A percentile compares a stretch with the other conserved stretches of the same genome.
These are phyloP conservation scores for Melipona quadrifasciata DNA, from an alignment of 1,140 invertebrate species.

Conservation along the genomic window DNA sequence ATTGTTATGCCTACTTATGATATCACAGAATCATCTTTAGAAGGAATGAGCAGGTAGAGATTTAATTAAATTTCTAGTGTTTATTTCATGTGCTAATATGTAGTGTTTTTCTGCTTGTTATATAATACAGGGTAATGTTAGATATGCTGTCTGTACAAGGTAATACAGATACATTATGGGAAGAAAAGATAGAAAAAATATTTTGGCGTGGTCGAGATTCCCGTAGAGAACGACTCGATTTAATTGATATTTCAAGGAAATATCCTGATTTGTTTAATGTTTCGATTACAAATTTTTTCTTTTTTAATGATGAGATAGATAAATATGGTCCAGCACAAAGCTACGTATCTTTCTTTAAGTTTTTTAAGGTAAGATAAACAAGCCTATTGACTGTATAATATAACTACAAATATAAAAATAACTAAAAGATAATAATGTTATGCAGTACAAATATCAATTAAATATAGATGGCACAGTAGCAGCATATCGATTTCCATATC, in stretches of 20 bases:
- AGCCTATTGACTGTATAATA: not conserved
- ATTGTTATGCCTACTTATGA: slow-evolving; percentile 98
- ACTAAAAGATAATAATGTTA: slow-evolving; percentile 68
- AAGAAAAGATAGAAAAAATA: slow-evolving; percentile 87
- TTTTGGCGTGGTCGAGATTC: slow-evolving; percentile 98
- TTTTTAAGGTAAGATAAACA: slow-evolving; percentile 90
- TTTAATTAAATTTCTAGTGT: not conserved
- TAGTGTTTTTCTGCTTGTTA: not conserved
- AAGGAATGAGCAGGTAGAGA: slow-evolving; percentile 93
- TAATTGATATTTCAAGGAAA: slow-evolving; percentile 90
- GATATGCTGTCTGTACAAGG: slow-evolving; percentile 95
- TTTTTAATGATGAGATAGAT: slow-evolving; percentile 92
- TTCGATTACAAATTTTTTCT: slow-evolving; percentile 98
- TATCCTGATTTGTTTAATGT: slow-evolving; percentile 94
- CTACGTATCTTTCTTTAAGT: slow-evolving; percentile 95
- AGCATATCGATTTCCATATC: slow-evolving; percentile 96
- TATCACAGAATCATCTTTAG: slow-evolving; percentile 94
- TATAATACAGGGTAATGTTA: slow-evolving; percentile 87
- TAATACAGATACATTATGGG: slow-evolving; percentile 88
- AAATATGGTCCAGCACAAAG: slow-evolving; percentile 92
- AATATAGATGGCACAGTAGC: slow-evolving; percentile 98
- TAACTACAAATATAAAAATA: not conserved
- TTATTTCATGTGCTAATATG: not conserved
- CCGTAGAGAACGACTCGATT: slow-evolving; percentile 89
- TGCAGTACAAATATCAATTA: slow-evolving; percentile 97